Conservation (phyloP, 2,888 invertebrate genomes). For the Trileptium ribeirensis region DNA sequence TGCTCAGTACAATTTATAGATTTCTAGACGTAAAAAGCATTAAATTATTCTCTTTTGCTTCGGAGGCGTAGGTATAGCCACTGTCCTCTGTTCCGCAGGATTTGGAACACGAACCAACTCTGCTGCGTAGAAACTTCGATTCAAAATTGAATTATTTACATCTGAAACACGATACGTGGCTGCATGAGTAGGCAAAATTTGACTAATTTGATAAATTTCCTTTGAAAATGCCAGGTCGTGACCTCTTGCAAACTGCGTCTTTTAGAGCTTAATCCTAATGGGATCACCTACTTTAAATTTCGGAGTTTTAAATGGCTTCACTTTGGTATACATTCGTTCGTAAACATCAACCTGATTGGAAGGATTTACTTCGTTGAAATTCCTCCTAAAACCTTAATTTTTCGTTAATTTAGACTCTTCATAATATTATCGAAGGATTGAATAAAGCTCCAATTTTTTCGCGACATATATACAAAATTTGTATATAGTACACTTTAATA, state of each 20-base stretch:
- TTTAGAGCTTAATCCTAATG: not conserved
- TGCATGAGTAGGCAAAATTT: not conserved
- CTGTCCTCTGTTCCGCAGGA: not conserved
- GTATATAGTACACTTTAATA: not conserved
- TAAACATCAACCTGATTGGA: too few relatives aligned
- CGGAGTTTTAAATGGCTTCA: not conserved
- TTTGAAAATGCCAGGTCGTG: not conserved
- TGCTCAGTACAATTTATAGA: too few relatives aligned
- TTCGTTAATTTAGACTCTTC: not conserved
- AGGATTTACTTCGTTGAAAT: too few relatives aligned
- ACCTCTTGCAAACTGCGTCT: not conserved
- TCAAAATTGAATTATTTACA: not conserved
- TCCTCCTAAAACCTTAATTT: not conserved
- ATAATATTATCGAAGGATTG: not conserved
- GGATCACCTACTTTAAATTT: constrained; percentile 4
- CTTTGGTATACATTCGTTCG: not conserved
- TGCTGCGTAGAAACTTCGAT: not conserved
- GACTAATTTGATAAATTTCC: not conserved
- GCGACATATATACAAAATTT: not conserved
- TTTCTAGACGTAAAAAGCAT: too few relatives aligned
- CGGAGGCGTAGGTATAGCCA: not conserved
- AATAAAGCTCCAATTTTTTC: not conserved
- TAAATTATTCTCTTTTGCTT: too few relatives aligned
- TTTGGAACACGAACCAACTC: not conserved
- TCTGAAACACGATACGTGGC: not conserved